phyloP scores from a whole-genome alignment of 2,888 invertebrate species.

The Branchellion lobata region DNA sequence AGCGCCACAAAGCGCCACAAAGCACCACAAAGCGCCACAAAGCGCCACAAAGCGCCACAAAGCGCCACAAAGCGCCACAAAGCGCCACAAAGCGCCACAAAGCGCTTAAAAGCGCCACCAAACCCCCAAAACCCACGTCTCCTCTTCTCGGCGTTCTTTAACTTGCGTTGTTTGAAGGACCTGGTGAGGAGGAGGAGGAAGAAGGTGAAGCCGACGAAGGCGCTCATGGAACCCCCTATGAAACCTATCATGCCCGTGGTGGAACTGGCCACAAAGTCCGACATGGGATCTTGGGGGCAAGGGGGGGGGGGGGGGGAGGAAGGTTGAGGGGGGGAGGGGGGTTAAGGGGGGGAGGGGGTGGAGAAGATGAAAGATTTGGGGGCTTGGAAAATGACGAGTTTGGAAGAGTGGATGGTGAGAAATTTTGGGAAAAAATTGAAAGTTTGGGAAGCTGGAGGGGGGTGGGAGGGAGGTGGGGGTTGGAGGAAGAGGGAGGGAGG shows the following conservation, averaged over 20 bases:
- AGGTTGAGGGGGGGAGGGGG: background rate
- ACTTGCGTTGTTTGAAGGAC: conserved; percentile 32
- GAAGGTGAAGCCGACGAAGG: conserved; percentile 13
- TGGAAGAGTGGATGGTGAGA: conserved; percentile 2
- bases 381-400: no score
- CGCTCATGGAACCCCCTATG: conserved; percentile 25
- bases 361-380: background rate
- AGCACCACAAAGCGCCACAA: no score
- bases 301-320: background rate
- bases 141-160: conserved; percentile 38
- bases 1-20: no score
- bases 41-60: no score
- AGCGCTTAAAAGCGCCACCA: no score
- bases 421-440: background rate
- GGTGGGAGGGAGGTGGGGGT: no score
- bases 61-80: no score
- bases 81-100: no score
- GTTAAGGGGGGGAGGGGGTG: background rate
- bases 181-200: conserved; percentile 23
- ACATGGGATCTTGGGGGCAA: conserved; percentile 32
- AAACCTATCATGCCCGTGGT: conserved; percentile 38
- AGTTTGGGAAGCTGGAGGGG: background rate
- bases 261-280: conserved; percentile 26
- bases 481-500: no score
- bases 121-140: conserved; percentile 35